Conservation (phyloP, 2,888 invertebrate species). For the Aradus depressus region DNA sequence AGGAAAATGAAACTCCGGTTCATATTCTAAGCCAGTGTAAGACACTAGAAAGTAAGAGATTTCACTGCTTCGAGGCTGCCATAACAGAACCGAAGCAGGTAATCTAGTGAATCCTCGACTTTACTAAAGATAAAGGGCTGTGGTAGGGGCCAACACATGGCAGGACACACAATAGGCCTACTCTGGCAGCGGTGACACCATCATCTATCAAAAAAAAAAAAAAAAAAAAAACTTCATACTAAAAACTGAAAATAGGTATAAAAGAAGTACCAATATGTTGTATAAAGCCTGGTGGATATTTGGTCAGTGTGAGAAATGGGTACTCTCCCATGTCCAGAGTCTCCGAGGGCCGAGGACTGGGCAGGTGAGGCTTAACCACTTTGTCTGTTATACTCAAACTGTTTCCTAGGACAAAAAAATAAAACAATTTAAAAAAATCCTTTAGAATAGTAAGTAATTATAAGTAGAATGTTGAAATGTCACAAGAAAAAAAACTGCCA, state of each 20-base stretch:
- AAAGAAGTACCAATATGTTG: constrained; percentile 60
- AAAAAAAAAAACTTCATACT: not conserved
- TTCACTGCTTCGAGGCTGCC: no score
- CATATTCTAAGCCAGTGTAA: no score
- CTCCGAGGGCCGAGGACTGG: constrained; percentile 26
- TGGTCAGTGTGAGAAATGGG: constrained; percentile 86
- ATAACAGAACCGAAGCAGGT: no score
- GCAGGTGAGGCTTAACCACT: constrained; percentile 15
- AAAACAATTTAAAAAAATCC: constrained; percentile 15
- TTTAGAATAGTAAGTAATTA: not conserved
- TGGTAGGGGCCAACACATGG: no score
- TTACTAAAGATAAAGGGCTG: no score
- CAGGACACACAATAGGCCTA: no score
- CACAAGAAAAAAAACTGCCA: not conserved
- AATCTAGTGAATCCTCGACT: no score
- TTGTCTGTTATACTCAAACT: constrained; percentile 43
- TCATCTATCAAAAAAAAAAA: no score
- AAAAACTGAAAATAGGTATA: not conserved
- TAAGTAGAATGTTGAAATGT: not conserved
- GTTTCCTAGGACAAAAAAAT: constrained; percentile 46
- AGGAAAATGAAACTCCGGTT: no score
- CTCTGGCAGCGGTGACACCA: no score
- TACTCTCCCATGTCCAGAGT: constrained; percentile 51
- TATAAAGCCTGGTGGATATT: constrained; percentile 81
- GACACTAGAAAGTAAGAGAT: no score